Percentiles rank a stretch among this genome's conserved stretches.
Conservation (phyloP, 2,888 invertebrate species). For the Drosophila quasianomalipes region DNA sequence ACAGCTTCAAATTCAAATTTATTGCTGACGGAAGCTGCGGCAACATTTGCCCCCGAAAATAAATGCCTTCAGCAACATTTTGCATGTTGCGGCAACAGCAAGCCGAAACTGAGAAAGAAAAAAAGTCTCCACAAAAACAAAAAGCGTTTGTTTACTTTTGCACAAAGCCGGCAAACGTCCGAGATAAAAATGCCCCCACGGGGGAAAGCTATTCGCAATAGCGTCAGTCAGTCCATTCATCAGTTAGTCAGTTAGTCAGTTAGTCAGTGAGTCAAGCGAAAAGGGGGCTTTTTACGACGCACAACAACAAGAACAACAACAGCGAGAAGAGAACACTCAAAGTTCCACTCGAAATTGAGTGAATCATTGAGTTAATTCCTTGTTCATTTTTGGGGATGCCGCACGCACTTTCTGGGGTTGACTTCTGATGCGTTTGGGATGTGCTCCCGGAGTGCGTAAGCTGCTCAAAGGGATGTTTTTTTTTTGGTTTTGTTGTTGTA, state of each 20-base stretch:
- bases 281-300: constrained; percentile 54
- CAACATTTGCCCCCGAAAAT: constrained; percentile 16
- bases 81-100: constrained; percentile 62
- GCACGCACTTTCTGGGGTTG: constrained; percentile 63
- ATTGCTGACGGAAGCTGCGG: neutral
- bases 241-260: constrained; percentile 8
- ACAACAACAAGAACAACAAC: constrained; percentile 17
- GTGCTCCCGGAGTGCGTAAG: constrained; percentile 19
- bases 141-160: constrained; percentile 74
- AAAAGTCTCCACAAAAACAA: constrained; percentile 45
- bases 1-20: neutral
- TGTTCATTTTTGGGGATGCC: constrained; percentile 11
- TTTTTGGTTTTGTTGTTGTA: neutral
- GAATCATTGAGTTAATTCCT: constrained; percentile 19
- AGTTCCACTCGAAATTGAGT: constrained; percentile 55
- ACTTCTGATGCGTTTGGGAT: constrained; percentile 50
- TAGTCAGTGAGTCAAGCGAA: constrained; percentile 8
- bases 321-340: constrained; percentile 47
- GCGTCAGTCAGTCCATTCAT: constrained; percentile 29
- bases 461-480: constrained; percentile 68
- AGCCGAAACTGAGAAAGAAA: constrained; percentile 38
- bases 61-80: constrained; percentile 43
- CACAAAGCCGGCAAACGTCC: constrained; percentile 65
- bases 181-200: constrained; percentile 48
- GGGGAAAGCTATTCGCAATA: constrained; percentile 53